A percentile compares a stretch with the other conserved stretches of the same genome.
Evolutionary conservation across 23 tunicate species (phyloP).

Genomic region (Phallusia fumigata): DNA sequence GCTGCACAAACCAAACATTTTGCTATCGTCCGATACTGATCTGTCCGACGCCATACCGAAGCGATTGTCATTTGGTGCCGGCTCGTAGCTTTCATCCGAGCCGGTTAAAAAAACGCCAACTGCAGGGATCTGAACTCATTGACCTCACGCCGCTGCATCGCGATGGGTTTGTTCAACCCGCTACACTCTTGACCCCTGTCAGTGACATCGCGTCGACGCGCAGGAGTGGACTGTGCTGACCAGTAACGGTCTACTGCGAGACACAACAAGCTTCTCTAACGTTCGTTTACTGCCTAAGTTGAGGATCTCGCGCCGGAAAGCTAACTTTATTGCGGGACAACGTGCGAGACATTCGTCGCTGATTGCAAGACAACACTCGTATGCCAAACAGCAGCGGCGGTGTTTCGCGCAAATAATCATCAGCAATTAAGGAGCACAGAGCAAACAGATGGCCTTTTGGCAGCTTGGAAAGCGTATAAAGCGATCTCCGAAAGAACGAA

Average conservation of each 20-base stretch:
- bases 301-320: not conserved
- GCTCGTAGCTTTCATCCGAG: not conserved
- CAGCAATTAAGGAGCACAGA: not conserved
- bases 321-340: slow-evolving; percentile 8
- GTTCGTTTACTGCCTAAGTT: not conserved
- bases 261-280: not conserved
- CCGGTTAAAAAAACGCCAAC: not conserved
- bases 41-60: not conserved
- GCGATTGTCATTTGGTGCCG: not conserved
- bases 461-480: not conserved
- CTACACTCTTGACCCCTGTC: not conserved
- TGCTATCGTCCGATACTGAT: not conserved
- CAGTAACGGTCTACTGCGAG: too few relatives aligned
- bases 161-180: not conserved
- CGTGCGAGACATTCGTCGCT: not conserved
- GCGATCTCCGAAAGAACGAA: not conserved
- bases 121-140: not conserved
- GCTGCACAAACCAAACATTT: not conserved
- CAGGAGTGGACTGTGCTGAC: not conserved
- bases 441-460: slow-evolving; percentile 14
- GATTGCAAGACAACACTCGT: not conserved
- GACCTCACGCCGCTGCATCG: not conserved
- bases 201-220: not conserved
- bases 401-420: not conserved
- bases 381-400: not conserved